Evolutionary conservation across 2,113 vertebrate species (phyloP), one percentile per base, ranked within the genome.

Genomic region (Sinocyclocheilus anshuiensis): DNA sequence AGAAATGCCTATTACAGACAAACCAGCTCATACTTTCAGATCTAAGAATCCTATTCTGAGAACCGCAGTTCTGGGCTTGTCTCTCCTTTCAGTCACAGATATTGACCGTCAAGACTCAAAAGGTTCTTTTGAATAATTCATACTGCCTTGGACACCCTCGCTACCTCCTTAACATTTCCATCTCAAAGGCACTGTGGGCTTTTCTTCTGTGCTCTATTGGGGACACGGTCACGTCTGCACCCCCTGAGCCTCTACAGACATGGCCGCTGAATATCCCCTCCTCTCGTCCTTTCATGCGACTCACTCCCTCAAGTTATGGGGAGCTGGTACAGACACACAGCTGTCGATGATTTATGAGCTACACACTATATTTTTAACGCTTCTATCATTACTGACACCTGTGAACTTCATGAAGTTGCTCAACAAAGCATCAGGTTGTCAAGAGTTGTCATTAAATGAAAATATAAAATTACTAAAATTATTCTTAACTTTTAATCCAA

Each of bases 111-210:
- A 83, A 72, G 76, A 83, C 87, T 88, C 87, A 88, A 91, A 89
- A 91, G 89, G 86, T 79, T 84, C 83, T 83, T 84, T 84, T 87
- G 85, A 89, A 89, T 88, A 81, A 87, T 90, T 88, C 85, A 90
- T 89, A 61, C 67, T 39, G 71, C 81, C 89, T 88, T 45, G n/a
- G 77, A 86, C 86, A 72, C 85, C 72, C 77, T 88, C 81, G 63
- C 87, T 83, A 71, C 84, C 87, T 87, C 63, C 50, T 63, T 15
- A 57, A 29, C 63, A 91, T 91, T 91, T 91, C 89, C 91, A 91
- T 90, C 89, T 92, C 86, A 90, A 89, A 90, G 85, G 81, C 77
- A n/a, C 81, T 81, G 72, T 82, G 85, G 59, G 55, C 77, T 83
- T 76, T 88, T 88, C 81, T 77, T 86, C 76, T 16, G 45, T 20